A percentile compares a stretch with the other conserved stretches of the same genome.
phyloP scores from a whole-genome alignment of 2,888 invertebrate species.

The Caenorhabditis angaria region DNA sequence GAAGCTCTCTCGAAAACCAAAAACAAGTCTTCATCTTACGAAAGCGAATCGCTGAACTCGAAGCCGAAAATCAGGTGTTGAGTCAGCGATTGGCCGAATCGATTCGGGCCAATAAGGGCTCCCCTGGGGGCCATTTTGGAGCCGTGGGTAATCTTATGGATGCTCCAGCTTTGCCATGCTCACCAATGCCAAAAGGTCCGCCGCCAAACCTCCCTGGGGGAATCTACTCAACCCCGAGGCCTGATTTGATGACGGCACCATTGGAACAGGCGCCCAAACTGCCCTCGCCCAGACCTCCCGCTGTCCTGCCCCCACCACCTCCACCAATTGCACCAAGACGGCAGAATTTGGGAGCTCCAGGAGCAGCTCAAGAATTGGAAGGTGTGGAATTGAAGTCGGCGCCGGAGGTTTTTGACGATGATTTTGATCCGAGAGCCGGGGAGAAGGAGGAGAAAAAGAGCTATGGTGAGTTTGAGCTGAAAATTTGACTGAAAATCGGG shows the following conservation, averaged over 20 bases:
- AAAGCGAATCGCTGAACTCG: conserved; percentile 86
- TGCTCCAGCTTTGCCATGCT: conserved; percentile 76
- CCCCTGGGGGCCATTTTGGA: background rate
- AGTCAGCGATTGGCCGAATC: conserved; percentile 21
- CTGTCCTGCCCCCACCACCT: conserved; percentile 33
- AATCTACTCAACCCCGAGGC: conserved; percentile 31
- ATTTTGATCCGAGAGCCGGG: conserved; percentile 88
- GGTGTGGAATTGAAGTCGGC: conserved; percentile 75
- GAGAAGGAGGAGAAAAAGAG: conserved; percentile 75
- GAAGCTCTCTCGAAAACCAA: conserved; percentile 86
- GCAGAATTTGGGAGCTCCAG: conserved; percentile 15
- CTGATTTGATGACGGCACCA: conserved; percentile 26
- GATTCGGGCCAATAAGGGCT: conserved; percentile 9
- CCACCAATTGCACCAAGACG: conserved; percentile 53
- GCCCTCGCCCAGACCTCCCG: conserved; percentile 44
- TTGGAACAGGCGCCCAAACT: conserved; percentile 34
- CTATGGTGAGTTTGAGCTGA: background rate
- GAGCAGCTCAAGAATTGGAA: conserved; percentile 18
- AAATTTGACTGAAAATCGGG: too few relatives aligned
- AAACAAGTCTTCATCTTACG: conserved; percentile 83
- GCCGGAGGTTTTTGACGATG: conserved; percentile 66
- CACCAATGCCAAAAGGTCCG: conserved; percentile 43
- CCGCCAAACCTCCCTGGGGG: conserved; percentile 23
- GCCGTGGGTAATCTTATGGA: conserved; percentile 76
- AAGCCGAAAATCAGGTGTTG: conserved; percentile 82